Base-by-base conservation (phyloP, 2,888 invertebrate species). In the Aphodius granarius region DNA sequence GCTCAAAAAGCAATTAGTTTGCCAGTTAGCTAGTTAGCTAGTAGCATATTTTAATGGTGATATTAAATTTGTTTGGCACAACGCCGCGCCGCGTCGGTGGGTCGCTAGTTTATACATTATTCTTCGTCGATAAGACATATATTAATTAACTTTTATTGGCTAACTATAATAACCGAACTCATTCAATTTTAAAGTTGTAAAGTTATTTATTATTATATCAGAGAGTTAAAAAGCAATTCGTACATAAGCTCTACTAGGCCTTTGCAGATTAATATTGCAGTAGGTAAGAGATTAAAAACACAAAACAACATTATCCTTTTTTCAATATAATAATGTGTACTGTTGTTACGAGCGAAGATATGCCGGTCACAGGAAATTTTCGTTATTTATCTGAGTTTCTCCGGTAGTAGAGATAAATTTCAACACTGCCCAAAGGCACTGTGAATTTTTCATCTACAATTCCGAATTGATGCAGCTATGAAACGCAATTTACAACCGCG, bases 361-460 rank as follows among this genome's bases (percentile, higher is more conserved):
- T 68, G 21, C 18, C n/a, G 22, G 21, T 20, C 20, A n/a, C 21
- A 21, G 21, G 68, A 68, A 68, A 21, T 68, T 68, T 68, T 9
- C n/a, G 68, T 68, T 68, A 68, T 68, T 68, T 68, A 68, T 20
- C 21, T n/a, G 21, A n/a, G 5, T n/a, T 20, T 6, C 4, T 43
- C 43, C 43, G n/a, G 20, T 21, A 22, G 9, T 9, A 21, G 68
- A 19, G 68, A 68, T 68, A 68, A 68, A 68, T 68, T 68, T 22
- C 68, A 43, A 43, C 68, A n/a, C 20, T 0, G 19, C 68, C 68
- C 68, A 9, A 5, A 3, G 19, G 19, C 20, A 21, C n/a, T 18
- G 21, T 68, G 68, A 68, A 68, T 68, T 68, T 68, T 68, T 68
- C 68, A 68, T 68, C 68, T 21, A 68, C 19, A 68, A 9, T n/a